A percentile compares a stretch with the other conserved stretches of the same genome.
Evolutionary conservation across 2,888 invertebrate genomes (phyloP).

Genomic region (Autographa gamma): DNA sequence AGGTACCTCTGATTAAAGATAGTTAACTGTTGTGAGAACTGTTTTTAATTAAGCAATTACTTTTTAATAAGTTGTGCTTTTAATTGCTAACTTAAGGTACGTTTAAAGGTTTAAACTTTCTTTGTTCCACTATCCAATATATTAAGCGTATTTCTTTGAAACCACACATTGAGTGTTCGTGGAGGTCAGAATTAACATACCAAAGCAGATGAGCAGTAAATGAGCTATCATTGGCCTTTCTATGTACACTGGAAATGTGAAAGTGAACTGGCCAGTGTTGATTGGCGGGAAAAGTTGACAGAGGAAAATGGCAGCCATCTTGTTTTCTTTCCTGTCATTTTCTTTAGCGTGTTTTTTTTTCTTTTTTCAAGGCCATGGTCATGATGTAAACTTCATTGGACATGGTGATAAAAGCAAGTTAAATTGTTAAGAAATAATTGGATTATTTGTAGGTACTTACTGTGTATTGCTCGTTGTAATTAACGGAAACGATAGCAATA

Average conservation of each 20-base stretch:
- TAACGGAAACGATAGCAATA: conserved; percentile 18
- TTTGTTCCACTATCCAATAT: conserved; percentile 62
- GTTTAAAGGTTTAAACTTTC: conserved; percentile 56
- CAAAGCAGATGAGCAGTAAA: conserved; percentile 59
- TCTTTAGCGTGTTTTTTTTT: conserved; percentile 42
- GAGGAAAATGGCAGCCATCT: conserved; percentile 67
- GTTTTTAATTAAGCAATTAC: conserved; percentile 28
- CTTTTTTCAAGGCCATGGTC: conserved; percentile 12
- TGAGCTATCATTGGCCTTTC: conserved; percentile 55
- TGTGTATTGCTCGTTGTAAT: conserved; percentile 5
- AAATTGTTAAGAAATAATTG: conserved; percentile 18
- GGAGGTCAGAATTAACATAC: conserved; percentile 68
- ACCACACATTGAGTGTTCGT: conserved; percentile 58
- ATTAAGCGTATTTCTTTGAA: conserved; percentile 63
- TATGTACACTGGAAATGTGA: conserved; percentile 70
- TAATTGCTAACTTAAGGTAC: background rate
- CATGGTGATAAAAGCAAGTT: too few relatives aligned
- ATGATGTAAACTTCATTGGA: conserved; percentile 2
- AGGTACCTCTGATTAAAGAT: background rate
- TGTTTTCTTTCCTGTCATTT: conserved; percentile 79
- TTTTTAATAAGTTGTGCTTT: conserved; percentile 12
- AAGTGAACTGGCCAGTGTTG: conserved; percentile 78
- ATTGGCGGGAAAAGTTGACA: conserved; percentile 78
- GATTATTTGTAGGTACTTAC: background rate
- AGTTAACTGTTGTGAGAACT: conserved; percentile 21